These are phyloP conservation scores for Teleogryllus occipitalis DNA, from an alignment of 1,140 invertebrate genomes.

Conservation along the genomic window DNA sequence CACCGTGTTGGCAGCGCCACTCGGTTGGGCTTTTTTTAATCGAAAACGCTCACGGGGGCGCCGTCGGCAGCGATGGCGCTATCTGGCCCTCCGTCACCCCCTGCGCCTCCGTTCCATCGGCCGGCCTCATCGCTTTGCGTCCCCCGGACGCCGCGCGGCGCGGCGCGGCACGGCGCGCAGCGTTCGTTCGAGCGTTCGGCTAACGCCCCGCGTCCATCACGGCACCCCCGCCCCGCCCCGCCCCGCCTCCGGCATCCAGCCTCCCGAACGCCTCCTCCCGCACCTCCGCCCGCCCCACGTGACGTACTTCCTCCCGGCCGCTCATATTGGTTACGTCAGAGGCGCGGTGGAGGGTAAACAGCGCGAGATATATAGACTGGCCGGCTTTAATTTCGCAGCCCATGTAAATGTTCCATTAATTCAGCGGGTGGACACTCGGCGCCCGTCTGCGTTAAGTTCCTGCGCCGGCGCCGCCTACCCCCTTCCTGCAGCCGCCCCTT, in stretches of 20 bases:
- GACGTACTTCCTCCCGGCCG: neutral
- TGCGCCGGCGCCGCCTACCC: neutral
- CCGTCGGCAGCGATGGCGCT: neutral
- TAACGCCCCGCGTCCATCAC: neutral
- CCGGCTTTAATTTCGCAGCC: neutral
- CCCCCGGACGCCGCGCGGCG: too few relatives aligned
- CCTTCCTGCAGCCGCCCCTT: neutral
- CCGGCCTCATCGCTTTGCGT: neutral
- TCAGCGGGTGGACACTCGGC: neutral
- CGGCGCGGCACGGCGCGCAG: neutral
- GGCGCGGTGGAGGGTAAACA: neutral
- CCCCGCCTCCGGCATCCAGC: too few relatives aligned
- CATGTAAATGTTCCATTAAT: conserved; percentile 4
- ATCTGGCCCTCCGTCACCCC: neutral
- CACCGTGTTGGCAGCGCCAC: too few relatives aligned
- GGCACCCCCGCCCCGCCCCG: too few relatives aligned
- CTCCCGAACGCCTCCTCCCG: too few relatives aligned
- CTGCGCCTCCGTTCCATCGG: too few relatives aligned
- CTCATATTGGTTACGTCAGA: neutral
- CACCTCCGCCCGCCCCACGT: neutral
- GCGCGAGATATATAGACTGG: neutral
- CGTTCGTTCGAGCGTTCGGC: neutral
- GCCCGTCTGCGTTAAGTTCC: neutral
- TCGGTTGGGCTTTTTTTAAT: neutral
- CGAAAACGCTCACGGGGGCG: neutral